Conservation (phyloP, 2,113 vertebrate species). For the Megatriorchis doriae region DNA sequence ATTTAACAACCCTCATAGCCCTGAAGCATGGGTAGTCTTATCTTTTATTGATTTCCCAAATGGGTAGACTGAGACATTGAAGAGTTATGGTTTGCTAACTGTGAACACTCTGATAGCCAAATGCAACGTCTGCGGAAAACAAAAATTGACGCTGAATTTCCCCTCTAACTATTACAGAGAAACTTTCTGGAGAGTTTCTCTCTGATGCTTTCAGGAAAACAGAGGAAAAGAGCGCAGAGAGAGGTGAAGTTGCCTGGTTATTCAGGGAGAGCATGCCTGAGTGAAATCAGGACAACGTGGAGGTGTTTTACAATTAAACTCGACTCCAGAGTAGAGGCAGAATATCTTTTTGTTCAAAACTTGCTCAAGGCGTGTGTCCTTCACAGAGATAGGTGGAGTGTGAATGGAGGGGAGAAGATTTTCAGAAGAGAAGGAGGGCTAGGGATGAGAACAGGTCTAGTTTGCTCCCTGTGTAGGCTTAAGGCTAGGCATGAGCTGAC, state of each 20-base stretch:
- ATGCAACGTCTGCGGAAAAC: background rate
- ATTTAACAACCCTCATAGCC: background rate
- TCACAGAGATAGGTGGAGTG: background rate
- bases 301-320: background rate
- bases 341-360: background rate
- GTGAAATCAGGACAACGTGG: background rate
- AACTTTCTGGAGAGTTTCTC: background rate
- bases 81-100: background rate
- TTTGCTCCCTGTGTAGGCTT: background rate
- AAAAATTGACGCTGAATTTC: background rate
- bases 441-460: background rate
- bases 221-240: background rate
- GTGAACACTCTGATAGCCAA: background rate
- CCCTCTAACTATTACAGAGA: background rate
- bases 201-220: background rate
- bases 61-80: background rate
- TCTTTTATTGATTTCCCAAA: conserved; percentile 18
- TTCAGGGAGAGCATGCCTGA: background rate
- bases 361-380: fast-evolving
- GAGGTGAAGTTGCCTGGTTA: background rate
- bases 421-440: background rate
- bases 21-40: background rate
- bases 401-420: background rate
- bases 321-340: background rate
- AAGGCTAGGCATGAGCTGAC: background rate